Conservation (phyloP, 92 coral and sea anemone species). For the Meandrina meandrites region DNA sequence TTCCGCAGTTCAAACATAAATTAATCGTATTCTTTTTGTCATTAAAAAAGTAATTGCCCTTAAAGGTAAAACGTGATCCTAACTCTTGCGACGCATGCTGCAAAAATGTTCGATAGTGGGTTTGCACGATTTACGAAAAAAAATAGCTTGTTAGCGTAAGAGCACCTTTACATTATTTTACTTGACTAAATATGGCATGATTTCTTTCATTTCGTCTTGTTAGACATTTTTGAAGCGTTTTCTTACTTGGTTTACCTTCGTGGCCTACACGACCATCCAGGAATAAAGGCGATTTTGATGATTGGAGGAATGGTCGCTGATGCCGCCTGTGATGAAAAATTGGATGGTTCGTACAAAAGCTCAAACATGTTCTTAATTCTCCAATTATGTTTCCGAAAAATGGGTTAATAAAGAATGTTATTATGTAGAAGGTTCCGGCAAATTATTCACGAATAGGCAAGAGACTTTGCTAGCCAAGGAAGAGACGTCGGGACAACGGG, state of each 20-base stretch:
- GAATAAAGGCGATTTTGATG: neutral
- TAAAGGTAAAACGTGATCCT: too few species aligned
- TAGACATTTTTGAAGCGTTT: constrained; percentile 19
- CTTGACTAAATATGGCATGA: neutral
- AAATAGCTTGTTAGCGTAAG: too few species aligned
- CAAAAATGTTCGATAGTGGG: neutral
- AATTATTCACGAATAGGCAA: too few species aligned
- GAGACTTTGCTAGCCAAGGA: too few species aligned
- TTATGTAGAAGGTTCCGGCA: too few species aligned
- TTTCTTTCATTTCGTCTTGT: neutral
- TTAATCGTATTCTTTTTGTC: too few species aligned
- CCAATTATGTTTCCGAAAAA: too few species aligned
- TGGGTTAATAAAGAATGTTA: too few species aligned
- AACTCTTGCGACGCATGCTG: neutral
- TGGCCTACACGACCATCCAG: constrained; percentile 8
- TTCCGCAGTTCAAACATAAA: too few species aligned
- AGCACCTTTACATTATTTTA: neutral
- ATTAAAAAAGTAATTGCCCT: too few species aligned
- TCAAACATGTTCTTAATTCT: neutral
- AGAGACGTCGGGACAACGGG: too few species aligned
- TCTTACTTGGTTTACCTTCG: neutral
- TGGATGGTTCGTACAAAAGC: constrained; percentile 10
- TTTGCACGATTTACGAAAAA: too few species aligned
- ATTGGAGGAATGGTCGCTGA: constrained; percentile 17
- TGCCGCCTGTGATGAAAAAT: neutral